Percentiles rank a stretch among this genome's conserved stretches.
Evolutionary conservation across 2,888 invertebrate species (phyloP).

Genomic region (Hypolimnas misippus): DNA sequence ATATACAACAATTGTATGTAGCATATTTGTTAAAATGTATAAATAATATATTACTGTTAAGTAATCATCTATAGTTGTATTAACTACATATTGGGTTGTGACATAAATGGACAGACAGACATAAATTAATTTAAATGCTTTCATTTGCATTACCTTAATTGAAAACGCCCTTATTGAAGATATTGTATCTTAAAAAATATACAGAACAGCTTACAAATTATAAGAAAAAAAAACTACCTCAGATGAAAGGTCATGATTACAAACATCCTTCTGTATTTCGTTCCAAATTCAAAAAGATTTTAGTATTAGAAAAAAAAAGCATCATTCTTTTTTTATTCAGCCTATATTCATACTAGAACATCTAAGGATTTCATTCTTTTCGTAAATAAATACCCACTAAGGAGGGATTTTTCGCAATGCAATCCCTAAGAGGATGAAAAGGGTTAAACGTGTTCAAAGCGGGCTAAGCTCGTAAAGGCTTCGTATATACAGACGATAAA

Average conservation of each 20-base stretch:
- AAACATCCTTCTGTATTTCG: neutral
- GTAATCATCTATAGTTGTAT: no score
- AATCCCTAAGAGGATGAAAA: constrained; percentile 42
- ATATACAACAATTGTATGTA: no score
- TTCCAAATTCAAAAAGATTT: neutral
- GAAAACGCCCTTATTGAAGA: neutral
- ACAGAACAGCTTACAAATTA: no score
- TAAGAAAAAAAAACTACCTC: no score
- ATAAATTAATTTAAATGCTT: no score
- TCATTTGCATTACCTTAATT: no score
- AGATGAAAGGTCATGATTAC: no score
- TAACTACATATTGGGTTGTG: no score
- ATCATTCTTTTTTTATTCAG: constrained; percentile 2
- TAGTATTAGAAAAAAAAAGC: neutral
- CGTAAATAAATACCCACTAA: constrained; percentile 39
- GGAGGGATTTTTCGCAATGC: constrained; percentile 38
- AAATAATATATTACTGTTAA: no score
- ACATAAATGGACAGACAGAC: no score
- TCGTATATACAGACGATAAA: constrained; percentile 35
- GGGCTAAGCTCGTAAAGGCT: constrained; percentile 39
- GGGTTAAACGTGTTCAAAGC: constrained; percentile 43
- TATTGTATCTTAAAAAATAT: no score
- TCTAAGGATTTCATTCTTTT: constrained; percentile 32
- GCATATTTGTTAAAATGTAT: no score
- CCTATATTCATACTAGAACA: neutral